Evolutionary conservation across 2,113 vertebrate species (phyloP).

Genomic region (Lycocorax pyrrhopterus): DNA sequence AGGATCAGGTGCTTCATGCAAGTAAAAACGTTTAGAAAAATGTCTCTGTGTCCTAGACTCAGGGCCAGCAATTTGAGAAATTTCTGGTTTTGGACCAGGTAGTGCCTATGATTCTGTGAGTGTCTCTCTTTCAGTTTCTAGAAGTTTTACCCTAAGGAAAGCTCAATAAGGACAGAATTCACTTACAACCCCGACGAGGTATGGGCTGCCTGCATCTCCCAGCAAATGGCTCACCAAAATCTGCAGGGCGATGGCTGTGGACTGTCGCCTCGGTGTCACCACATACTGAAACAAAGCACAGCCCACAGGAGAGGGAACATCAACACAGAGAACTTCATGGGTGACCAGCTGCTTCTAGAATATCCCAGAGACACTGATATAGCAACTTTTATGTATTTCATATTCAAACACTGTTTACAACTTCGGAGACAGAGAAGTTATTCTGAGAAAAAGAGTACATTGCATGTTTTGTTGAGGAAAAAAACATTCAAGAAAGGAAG

Average conservation of each 20-base stretch:
- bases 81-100: not conserved
- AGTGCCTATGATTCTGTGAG: not conserved
- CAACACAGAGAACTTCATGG: not conserved
- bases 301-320: not conserved
- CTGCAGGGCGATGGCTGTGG: slow-evolving; percentile 83
- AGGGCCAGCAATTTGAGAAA: not conserved
- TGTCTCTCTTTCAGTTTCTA: not conserved
- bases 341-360: not conserved
- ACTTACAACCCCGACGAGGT: slow-evolving; percentile 79
- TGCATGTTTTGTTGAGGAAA: not conserved
- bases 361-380: accelerated
- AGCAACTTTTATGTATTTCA: not conserved
- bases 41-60: not conserved
- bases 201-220: slow-evolving; percentile 84
- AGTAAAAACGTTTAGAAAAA: not conserved
- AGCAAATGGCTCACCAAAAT: slow-evolving; percentile 80
- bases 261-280: slow-evolving; percentile 75
- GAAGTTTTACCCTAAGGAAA: not conserved
- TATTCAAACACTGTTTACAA: not conserved
- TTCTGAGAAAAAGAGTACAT: not conserved
- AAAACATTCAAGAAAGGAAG: not conserved
- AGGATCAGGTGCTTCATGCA: not conserved
- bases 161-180: not conserved
- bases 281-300: slow-evolving; percentile 75
- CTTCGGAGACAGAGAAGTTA: not conserved